phyloP scores from a whole-genome alignment of 2,113 vertebrate genomes.

The Uria aalge region DNA sequence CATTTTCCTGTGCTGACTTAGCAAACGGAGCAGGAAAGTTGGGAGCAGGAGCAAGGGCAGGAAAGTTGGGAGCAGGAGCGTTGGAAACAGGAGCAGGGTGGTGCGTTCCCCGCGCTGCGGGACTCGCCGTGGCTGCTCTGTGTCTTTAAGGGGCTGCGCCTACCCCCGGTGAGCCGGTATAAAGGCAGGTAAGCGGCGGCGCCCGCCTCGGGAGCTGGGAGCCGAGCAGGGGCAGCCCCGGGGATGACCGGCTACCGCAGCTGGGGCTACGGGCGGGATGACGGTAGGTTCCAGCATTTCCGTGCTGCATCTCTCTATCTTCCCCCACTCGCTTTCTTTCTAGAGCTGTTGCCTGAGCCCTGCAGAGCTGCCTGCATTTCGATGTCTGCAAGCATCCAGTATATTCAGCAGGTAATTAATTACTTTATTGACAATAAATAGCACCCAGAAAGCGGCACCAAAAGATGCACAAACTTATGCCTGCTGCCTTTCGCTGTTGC shows the following conservation, averaged over 20 bases:
- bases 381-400: not conserved
- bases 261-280: slow-evolving; percentile 92
- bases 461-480: not conserved
- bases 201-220: not conserved
- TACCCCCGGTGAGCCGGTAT: slow-evolving; percentile 30
- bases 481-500: not conserved
- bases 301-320: not conserved
- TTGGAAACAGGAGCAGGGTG: not conserved
- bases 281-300: slow-evolving; percentile 82
- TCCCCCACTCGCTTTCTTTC: not conserved
- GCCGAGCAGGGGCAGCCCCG: slow-evolving; percentile 8
- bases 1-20: not conserved
- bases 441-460: not conserved
- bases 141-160: slow-evolving; percentile 78
- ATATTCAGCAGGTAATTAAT: slow-evolving; percentile 3
- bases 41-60: not conserved
- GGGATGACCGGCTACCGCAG: slow-evolving; percentile 83
- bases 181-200: slow-evolving; percentile 63
- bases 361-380: slow-evolving; percentile 25
- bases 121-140: slow-evolving; percentile 44
- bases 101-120: not conserved
- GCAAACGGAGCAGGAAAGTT: not conserved
- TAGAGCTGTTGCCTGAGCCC: slow-evolving; percentile 1
- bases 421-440: not conserved
- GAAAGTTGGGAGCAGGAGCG: not conserved